Evolutionary conservation across 2,797 vertebrate genomes (phyloP), one percentile per base, ranked within the genome.

Genomic region (Phataginus tricuspis): DNA sequence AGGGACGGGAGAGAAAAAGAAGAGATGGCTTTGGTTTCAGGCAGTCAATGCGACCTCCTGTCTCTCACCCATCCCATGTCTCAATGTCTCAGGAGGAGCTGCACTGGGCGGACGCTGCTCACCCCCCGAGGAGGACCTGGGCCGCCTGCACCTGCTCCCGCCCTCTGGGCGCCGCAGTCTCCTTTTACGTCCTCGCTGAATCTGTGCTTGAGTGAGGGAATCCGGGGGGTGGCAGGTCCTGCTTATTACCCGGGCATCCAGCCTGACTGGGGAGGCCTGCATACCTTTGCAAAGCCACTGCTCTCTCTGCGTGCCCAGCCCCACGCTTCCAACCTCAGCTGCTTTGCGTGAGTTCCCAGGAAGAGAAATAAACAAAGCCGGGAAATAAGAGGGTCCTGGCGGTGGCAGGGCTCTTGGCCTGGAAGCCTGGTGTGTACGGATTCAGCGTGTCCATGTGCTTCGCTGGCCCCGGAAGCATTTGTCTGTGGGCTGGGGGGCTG

Each of bases 321-420:
- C 6, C 12, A 19, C 9, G 27, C 61, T 31, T 14, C 9, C 51
- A 49, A 45, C 14, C 61, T 19, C 12, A 12, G 12, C 15, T 11
- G 19, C 16, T 11, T 59, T 49, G 7, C 19, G 10, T 66, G 51
- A 23, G 49, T 8, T 49, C 23, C 39, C 7, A 25, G 75, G 42
- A 7, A 45, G 57, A 53, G 86, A 97, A 97, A 96, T 34, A 87
- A 97, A 96, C 31, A n/a, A 53, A 29, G 29, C 15, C 53, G 12
- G 68, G n/a, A 57, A 63, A 86, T 1, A 7, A 4, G 31, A 18
- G 21, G 2, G 21, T 37, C 37, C 49, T 49, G 6, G 29, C 4
- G 7, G 31, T 18, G 12, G 15, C 4, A 27, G 9, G 29, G n/a
- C 23, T 39, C 75, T 63, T 16, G 29, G 61, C 63, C 27, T 57